Evolutionary conservation across 2,113 vertebrate genomes (phyloP).

Genomic region (Osmerus mordax): DNA sequence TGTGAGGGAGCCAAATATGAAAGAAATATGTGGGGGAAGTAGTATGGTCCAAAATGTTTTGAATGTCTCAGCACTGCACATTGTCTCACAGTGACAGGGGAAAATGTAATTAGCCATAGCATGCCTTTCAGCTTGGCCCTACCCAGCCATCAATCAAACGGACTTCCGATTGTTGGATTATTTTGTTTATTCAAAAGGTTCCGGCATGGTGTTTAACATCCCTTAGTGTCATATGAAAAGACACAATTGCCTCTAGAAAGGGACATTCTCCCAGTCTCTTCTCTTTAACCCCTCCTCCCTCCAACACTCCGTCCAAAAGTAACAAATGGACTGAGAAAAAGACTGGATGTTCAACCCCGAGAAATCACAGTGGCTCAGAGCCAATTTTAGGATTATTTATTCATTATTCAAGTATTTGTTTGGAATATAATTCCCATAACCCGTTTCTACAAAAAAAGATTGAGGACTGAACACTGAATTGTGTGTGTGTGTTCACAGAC

Average conservation of each 20-base stretch:
- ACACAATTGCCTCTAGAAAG: conserved; percentile 29
- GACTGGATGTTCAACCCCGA: not conserved
- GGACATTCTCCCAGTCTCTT: conserved; percentile 15
- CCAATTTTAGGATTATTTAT: conserved; percentile 1
- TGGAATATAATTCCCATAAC: too few relatives aligned
- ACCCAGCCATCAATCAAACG: conserved; percentile 61
- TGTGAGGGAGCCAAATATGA: conserved; percentile 57
- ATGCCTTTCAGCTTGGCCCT: conserved; percentile 55
- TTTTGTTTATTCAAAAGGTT: conserved; percentile 42
- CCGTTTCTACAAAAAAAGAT: too few relatives aligned
- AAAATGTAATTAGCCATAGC: conserved; percentile 66
- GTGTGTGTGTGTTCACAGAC: conserved; percentile 74
- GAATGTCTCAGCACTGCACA: conserved; percentile 55
- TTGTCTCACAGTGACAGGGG: conserved; percentile 59
- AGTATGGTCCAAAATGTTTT: conserved; percentile 52
- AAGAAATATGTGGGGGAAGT: conserved; percentile 45
- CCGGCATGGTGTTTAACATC: conserved; percentile 31
- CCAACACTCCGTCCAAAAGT: not conserved
- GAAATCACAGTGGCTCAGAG: not conserved
- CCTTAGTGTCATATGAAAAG: conserved; percentile 29
- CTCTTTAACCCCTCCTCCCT: conserved; percentile 5
- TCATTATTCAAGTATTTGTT: too few relatives aligned
- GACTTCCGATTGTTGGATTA: conserved; percentile 52
- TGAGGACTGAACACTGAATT: too few relatives aligned
- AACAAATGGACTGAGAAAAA: not conserved